Conservation (phyloP, 92 coral and sea anemone species). For the Parazoanthus atlanticus region DNA sequence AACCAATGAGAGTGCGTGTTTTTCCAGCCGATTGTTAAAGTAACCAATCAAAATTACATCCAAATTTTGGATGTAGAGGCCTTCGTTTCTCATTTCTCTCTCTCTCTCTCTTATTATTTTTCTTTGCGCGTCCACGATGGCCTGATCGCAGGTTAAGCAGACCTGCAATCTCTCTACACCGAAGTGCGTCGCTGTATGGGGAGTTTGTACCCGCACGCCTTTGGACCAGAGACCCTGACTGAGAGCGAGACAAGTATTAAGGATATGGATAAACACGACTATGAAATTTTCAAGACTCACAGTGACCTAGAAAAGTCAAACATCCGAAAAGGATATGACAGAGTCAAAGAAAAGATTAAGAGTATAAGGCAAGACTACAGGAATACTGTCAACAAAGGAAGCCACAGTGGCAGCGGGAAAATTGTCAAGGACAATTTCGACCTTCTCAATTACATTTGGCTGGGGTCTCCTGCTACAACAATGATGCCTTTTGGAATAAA, state of each 20-base stretch:
- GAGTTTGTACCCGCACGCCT: conserved; percentile 40
- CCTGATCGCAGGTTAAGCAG: no score
- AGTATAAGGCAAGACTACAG: conserved; percentile 42
- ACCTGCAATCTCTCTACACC: conserved; percentile 39
- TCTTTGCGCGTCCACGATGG: no score
- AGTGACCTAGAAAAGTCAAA: conserved; percentile 1
- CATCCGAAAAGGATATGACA: conserved; percentile 42
- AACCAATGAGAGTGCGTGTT: no score
- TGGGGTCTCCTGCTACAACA: conserved; percentile 50
- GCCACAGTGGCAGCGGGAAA: conserved; percentile 39
- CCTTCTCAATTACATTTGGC: conserved; percentile 39
- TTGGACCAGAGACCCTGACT: conserved; percentile 48
- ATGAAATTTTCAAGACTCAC: not conserved
- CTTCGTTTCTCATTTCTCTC: no score
- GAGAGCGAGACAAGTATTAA: conserved; percentile 27
- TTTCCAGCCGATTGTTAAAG: no score
- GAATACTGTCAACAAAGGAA: conserved; percentile 40
- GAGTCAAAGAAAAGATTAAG: conserved; percentile 39
- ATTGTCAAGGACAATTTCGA: conserved; percentile 43
- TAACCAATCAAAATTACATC: no score
- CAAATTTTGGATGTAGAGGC: no score
- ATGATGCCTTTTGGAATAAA: conserved; percentile 40
- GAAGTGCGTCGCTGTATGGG: conserved; percentile 40
- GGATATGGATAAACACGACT: conserved; percentile 32
- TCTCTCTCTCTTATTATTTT: no score